Evolutionary conservation across 2,797 vertebrate species (phyloP).

Genomic region (Crocodylus rhombifer): DNA sequence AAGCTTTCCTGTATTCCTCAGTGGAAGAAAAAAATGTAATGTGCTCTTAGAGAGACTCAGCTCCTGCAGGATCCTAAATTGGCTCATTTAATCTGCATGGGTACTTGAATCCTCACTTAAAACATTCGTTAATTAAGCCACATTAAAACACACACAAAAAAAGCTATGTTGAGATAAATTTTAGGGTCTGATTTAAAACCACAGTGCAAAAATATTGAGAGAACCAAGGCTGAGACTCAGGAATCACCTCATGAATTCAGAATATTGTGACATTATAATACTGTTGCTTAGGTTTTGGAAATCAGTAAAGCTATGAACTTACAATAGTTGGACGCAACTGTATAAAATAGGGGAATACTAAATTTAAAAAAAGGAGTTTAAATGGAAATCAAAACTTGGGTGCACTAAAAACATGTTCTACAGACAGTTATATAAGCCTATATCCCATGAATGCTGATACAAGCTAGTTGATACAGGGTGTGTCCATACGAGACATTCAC

Average conservation of each 20-base stretch:
- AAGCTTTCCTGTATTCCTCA: conserved; percentile 49
- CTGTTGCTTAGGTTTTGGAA: conserved; percentile 37
- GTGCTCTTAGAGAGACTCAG: conserved; percentile 59
- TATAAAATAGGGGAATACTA: neutral
- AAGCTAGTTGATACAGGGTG: neutral
- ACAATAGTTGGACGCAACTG: conserved; percentile 6
- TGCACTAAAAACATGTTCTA: neutral
- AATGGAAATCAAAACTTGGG: neutral
- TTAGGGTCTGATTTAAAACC: conserved; percentile 77
- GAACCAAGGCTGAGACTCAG: conserved; percentile 39
- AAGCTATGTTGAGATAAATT: conserved; percentile 79
- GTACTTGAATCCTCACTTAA: conserved; percentile 80
- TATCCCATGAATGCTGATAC: neutral
- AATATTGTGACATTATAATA: conserved; percentile 55
- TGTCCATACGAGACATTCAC: too few relatives aligned
- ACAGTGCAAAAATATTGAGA: conserved; percentile 59
- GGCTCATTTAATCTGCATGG: conserved; percentile 79
- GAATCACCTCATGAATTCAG: conserved; percentile 52
- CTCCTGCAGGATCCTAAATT: conserved; percentile 79
- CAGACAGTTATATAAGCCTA: neutral
- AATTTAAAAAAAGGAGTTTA: neutral
- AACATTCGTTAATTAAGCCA: conserved; percentile 83
- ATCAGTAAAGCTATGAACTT: neutral
- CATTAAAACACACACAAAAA: conserved; percentile 77
- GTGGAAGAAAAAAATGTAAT: neutral